Evolutionary conservation across 2,113 vertebrate genomes (phyloP).

Genomic region (Callipepla squamata): DNA sequence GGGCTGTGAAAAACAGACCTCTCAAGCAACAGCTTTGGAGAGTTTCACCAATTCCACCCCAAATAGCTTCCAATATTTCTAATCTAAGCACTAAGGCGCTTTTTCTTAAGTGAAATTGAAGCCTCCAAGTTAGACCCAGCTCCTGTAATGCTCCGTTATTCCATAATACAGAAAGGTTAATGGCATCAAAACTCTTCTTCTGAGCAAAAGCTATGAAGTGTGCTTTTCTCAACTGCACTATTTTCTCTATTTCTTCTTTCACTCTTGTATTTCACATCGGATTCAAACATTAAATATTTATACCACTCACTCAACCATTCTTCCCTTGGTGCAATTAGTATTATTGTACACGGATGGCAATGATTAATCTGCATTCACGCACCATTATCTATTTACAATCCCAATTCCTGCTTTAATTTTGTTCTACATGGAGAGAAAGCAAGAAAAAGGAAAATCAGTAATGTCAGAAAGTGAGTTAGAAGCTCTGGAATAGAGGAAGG

Average conservation of each 20-base stretch:
- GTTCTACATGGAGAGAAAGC: not conserved
- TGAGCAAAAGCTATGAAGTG: not conserved
- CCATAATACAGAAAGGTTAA: not conserved
- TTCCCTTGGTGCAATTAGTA: constrained; percentile 52
- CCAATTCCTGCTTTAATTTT: constrained; percentile 43
- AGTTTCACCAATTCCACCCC: not conserved
- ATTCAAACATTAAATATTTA: constrained; percentile 51
- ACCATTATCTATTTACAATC: constrained; percentile 64
- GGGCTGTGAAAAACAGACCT: not conserved
- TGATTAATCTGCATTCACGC: constrained; percentile 54
- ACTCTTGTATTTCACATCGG: not conserved
- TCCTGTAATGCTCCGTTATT: not conserved
- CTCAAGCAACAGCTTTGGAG: not conserved
- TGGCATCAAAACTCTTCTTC: constrained; percentile 9
- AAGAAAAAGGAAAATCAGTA: not conserved
- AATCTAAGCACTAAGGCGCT: not conserved
- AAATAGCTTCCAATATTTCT: not conserved
- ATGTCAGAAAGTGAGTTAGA: not conserved
- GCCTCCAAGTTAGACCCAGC: fast-evolving
- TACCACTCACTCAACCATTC: not conserved
- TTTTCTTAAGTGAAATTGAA: not conserved
- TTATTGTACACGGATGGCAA: constrained; percentile 6
- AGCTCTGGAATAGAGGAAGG: not conserved
- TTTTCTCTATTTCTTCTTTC: constrained; percentile 7
- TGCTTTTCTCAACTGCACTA: not conserved